Conservation (phyloP, 2,113 vertebrate species). For the Terrapene triunguis region DNA sequence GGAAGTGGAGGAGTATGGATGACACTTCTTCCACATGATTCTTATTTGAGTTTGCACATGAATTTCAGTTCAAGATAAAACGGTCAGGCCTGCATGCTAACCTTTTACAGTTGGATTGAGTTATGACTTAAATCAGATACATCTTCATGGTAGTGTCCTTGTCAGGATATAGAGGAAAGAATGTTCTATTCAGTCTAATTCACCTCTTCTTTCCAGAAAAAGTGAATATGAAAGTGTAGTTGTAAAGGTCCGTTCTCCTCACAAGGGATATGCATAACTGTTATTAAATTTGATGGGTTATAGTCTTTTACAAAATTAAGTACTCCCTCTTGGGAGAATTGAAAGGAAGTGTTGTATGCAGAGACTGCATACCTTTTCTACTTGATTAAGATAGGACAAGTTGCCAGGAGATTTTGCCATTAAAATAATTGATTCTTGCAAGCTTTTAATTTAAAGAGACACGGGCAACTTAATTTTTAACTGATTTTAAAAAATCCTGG, state of each 20-base stretch:
- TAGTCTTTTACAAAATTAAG: constrained; percentile 35
- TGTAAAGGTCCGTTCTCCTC: constrained; percentile 7
- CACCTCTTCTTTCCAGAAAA: not conserved
- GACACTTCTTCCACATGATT: not conserved
- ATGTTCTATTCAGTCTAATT: not conserved
- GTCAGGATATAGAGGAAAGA: not conserved
- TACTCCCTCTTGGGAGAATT: constrained; percentile 5
- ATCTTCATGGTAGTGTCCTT: not conserved
- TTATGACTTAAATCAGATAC: not conserved
- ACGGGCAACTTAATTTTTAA: not conserved
- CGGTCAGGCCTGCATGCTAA: not conserved
- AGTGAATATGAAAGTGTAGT: not conserved
- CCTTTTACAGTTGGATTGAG: not conserved
- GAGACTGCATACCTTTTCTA: constrained; percentile 47
- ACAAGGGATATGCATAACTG: not conserved
- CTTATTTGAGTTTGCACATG: not conserved
- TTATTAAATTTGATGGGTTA: not conserved
- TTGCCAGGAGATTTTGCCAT: not conserved
- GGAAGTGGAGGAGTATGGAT: not conserved
- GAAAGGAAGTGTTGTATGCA: not conserved
- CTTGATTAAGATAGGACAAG: constrained; percentile 17
- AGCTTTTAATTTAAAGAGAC: constrained; percentile 40
- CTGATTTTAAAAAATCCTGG: constrained; percentile 1
- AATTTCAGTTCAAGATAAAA: not conserved
- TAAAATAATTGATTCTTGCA: not conserved